Conservation (phyloP, 2,113 vertebrate species). For the Archilochus colubris region DNA sequence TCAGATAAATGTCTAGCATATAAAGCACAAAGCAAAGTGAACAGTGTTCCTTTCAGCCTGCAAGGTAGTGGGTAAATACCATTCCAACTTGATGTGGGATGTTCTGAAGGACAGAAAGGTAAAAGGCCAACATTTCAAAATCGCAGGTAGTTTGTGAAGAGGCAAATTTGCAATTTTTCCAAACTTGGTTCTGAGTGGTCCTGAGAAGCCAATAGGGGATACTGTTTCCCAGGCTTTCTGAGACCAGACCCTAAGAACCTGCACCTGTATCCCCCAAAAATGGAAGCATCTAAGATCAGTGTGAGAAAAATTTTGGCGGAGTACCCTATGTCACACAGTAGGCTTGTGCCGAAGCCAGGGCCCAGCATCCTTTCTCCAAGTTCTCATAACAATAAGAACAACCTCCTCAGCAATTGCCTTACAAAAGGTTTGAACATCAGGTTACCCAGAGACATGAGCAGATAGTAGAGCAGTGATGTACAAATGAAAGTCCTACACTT, state of each 20-base stretch:
- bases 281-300: background rate
- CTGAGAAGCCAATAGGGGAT: background rate
- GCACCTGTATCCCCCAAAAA: background rate
- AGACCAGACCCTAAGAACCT: background rate
- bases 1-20: background rate
- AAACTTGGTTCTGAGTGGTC: background rate
- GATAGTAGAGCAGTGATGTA: constrained; percentile 69
- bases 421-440: constrained; percentile 73
- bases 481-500: constrained; percentile 73
- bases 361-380: constrained; percentile 68
- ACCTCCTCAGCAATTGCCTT: constrained; percentile 73
- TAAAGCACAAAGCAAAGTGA: constrained; percentile 2
- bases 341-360: constrained; percentile 53
- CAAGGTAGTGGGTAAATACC: background rate
- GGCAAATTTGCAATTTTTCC: background rate
- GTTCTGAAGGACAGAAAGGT: background rate
- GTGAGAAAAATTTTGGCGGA: constrained; percentile 41
- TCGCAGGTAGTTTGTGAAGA: background rate
- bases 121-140: constrained; percentile 1
- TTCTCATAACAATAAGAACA: constrained; percentile 65
- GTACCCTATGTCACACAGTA: constrained; percentile 45
- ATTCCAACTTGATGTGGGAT: background rate
- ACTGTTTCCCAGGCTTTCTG: background rate
- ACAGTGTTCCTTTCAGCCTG: background rate
- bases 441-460: constrained; percentile 70